Conservation (phyloP, 2,797 vertebrate genomes). For the Xiphorhynchus erythropygius region DNA sequence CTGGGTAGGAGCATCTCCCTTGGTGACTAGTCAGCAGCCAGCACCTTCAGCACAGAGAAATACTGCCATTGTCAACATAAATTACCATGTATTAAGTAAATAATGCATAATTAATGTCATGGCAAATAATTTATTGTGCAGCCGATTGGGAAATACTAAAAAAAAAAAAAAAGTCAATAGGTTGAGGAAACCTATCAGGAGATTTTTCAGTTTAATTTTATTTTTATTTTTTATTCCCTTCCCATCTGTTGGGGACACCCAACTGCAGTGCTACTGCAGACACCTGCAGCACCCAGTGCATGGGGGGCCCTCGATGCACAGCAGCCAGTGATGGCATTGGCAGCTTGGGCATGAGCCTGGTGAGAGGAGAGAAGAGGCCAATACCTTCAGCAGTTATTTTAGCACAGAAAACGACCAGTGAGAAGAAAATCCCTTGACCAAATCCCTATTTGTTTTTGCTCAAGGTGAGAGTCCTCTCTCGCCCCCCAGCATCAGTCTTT, state of each 20-base stretch:
- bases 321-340: neutral
- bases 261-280: neutral
- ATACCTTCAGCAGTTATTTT: neutral
- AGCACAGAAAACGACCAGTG: neutral
- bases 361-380: neutral
- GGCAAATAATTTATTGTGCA: neutral
- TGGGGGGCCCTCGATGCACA: neutral
- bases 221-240: neutral
- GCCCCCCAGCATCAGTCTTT: accelerated
- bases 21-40: neutral
- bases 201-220: neutral
- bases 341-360: neutral
- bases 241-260: neutral
- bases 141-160: neutral
- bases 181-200: neutral
- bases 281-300: no score
- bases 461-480: neutral
- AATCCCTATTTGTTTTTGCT: neutral
- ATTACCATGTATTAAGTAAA: slow-evolving; percentile 26
- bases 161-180: neutral
- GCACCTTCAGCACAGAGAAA: neutral
- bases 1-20: neutral
- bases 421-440: neutral
- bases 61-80: slow-evolving; percentile 8
- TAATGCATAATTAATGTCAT: slow-evolving; percentile 28